Evolutionary conservation across 92 coral and sea anemone species (phyloP).

Genomic region (Parazoanthus swiftii): DNA sequence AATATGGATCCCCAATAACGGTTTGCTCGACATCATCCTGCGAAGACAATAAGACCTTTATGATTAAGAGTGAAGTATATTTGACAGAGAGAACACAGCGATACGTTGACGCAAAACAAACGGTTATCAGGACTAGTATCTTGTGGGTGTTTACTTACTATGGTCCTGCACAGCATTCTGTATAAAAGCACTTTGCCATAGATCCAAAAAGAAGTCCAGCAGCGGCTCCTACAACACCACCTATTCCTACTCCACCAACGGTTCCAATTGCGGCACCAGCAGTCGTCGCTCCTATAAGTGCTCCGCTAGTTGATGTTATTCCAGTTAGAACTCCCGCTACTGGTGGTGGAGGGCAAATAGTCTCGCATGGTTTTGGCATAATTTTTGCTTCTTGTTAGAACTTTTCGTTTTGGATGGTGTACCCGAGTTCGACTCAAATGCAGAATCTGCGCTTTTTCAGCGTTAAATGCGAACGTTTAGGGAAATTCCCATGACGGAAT

Average conservation of each 20-base stretch:
- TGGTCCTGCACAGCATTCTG: not conserved
- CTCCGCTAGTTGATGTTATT: not conserved
- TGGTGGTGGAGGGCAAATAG: not conserved
- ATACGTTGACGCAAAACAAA: not conserved
- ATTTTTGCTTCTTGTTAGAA: not conserved
- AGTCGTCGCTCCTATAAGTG: not conserved
- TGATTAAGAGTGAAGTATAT: not conserved
- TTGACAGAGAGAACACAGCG: not conserved
- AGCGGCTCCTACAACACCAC: not conserved
- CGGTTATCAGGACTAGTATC: not conserved
- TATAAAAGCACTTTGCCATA: not conserved
- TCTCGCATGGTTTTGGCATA: slow-evolving; percentile 1
- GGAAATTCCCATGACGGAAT: not conserved
- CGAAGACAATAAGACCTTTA: not conserved
- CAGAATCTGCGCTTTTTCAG: too few relatives aligned
- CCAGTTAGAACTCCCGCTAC: not conserved
- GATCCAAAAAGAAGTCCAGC: not conserved
- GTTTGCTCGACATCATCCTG: not conserved
- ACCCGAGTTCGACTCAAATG: not conserved
- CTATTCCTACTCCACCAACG: not conserved
- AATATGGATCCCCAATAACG: not conserved
- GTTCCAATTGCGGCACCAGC: not conserved
- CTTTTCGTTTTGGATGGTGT: not conserved
- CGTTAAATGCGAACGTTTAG: not conserved
- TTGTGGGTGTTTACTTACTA: not conserved